Evolutionary conservation across 37 sponge, comb jelly and placozoan genomes (phyloP).

Genomic region (Halisarca cf. caerulea): DNA sequence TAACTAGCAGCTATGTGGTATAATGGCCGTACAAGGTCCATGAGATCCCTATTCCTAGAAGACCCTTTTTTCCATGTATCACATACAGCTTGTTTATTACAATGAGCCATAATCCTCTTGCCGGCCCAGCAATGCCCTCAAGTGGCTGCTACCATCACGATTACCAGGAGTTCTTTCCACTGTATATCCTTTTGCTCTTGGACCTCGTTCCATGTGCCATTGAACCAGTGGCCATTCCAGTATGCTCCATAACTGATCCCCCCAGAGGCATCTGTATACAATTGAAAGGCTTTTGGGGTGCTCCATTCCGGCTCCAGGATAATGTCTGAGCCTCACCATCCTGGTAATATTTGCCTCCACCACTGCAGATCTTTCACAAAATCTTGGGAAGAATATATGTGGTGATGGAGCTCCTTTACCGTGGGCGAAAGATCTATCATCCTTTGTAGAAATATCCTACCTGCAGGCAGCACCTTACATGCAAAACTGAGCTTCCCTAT

Average conservation of each 20-base stretch:
- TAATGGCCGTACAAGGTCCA: conserved; percentile 57
- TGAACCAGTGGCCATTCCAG: conserved; percentile 29
- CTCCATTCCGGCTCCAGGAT: conserved; percentile 16
- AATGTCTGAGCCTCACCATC: conserved; percentile 34
- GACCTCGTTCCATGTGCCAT: neutral
- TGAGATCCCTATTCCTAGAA: conserved; percentile 22
- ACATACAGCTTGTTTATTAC: conserved; percentile 55
- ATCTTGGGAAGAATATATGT: conserved; percentile 14
- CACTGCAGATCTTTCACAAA: conserved; percentile 46
- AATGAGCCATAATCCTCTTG: neutral
- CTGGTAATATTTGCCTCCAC: conserved; percentile 46
- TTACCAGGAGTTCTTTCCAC: conserved; percentile 53
- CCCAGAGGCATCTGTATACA: conserved; percentile 52
- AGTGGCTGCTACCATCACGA: conserved; percentile 41
- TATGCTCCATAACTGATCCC: conserved; percentile 31
- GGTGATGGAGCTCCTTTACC: neutral
- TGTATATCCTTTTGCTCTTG: neutral
- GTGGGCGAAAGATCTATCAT: neutral
- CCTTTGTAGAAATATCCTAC: neutral
- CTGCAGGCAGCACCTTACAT: neutral
- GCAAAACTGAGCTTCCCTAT: neutral
- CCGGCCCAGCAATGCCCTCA: conserved; percentile 56
- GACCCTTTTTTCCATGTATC: conserved; percentile 17
- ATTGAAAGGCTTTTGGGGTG: neutral
- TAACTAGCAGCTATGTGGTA: conserved; percentile 36